Conservation (phyloP, 2,888 invertebrate species). For the Punctoribates punctum region DNA sequence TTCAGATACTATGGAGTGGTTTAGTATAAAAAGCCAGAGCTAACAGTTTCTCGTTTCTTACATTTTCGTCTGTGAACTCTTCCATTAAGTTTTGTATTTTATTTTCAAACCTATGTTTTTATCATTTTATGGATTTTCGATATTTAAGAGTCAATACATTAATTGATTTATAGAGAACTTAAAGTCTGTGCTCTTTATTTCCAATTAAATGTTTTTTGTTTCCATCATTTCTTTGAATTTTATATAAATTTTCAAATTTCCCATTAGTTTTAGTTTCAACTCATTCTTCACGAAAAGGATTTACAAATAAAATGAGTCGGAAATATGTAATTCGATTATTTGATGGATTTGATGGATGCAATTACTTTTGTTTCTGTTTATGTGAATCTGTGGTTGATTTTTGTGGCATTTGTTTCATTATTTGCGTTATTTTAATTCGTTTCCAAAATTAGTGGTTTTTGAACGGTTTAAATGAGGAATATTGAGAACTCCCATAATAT, state of each 20-base stretch:
- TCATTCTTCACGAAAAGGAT: too few species aligned
- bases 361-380: neutral
- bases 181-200: too few species aligned
- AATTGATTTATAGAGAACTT: neutral
- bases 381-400: neutral
- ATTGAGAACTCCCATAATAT: too few species aligned
- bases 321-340: neutral
- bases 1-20: neutral
- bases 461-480: neutral
- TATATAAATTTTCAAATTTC: too few species aligned
- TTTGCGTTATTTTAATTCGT: neutral
- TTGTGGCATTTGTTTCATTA: neutral
- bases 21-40: slow-evolving; percentile 8
- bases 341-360: too few species aligned
- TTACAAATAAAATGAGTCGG: neutral
- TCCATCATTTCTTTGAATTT: too few species aligned
- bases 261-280: too few species aligned
- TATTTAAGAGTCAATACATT: neutral
- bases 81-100: neutral
- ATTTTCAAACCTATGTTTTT: neutral
- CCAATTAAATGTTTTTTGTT: too few species aligned
- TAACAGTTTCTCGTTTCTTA: slow-evolving; percentile 3
- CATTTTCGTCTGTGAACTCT: neutral
- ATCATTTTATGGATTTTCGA: neutral
- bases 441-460: neutral